Percentiles rank a stretch among this genome's conserved stretches.
phyloP scores from a whole-genome alignment of 2,888 invertebrate genomes.

The Sacculina carcini region DNA sequence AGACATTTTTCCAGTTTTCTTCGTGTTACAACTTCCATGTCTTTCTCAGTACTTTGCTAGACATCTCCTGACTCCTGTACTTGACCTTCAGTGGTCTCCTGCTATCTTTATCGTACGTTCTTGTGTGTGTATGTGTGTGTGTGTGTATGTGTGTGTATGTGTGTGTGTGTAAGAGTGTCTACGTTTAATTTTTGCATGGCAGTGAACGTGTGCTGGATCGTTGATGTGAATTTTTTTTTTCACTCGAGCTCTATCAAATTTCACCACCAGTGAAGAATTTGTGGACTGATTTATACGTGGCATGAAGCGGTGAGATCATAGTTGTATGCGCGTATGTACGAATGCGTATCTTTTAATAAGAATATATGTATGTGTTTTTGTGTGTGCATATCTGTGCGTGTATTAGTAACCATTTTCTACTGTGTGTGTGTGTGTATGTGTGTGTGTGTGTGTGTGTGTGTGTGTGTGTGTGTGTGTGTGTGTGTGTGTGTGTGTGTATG shows the following conservation, averaged over 20 bases:
- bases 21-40: too few relatives aligned
- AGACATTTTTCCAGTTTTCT: too few relatives aligned
- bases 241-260: slow-evolving; percentile 39
- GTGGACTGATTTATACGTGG: neutral
- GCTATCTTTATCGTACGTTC: too few relatives aligned
- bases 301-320: neutral
- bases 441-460: neutral
- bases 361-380: neutral
- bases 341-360: neutral
- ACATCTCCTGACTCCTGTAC: too few relatives aligned
- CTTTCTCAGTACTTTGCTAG: too few relatives aligned
- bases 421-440: neutral
- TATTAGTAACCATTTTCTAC: neutral
- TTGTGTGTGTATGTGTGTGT: too few relatives aligned
- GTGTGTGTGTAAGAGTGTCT: too few relatives aligned
- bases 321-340: neutral
- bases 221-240: slow-evolving; percentile 58
- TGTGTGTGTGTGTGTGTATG: too few relatives aligned
- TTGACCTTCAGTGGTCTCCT: too few relatives aligned
- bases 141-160: too few relatives aligned
- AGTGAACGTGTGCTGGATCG: slow-evolving; percentile 58
- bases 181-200: too few relatives aligned
- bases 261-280: neutral
- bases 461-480: neutral
- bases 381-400: neutral